Evolutionary conservation across 1,140 invertebrate genomes (phyloP).

Genomic region (Ostrea edulis): DNA sequence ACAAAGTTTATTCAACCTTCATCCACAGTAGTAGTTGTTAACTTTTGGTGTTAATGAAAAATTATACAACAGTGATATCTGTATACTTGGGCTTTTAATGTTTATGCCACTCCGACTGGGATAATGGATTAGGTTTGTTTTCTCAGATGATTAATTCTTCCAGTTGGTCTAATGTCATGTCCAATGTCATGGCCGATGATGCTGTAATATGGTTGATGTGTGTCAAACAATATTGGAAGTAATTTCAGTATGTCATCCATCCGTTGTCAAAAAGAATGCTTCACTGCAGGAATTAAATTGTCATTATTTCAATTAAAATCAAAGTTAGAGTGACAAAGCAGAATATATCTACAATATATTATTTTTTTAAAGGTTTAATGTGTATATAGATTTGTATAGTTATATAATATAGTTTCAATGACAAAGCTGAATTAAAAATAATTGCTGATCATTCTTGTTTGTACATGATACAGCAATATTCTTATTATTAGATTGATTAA

Average conservation of each 20-base stretch:
- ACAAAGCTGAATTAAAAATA: no score
- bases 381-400: no score
- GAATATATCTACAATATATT: no score
- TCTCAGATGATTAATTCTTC: conserved; percentile 10
- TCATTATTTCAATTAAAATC: background rate
- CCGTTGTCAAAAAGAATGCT: background rate
- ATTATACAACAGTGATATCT: background rate
- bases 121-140: conserved; percentile 17
- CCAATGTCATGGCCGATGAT: background rate
- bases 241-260: background rate
- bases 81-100: background rate
- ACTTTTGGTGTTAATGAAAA: background rate
- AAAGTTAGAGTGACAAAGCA: background rate
- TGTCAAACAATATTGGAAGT: background rate
- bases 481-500: no score
- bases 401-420: no score
- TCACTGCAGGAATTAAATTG: background rate
- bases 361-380: no score
- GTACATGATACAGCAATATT: no score
- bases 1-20: background rate
- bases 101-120: background rate
- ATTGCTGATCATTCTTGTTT: no score
- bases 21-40: background rate
- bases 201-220: background rate
- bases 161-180: background rate